Evolutionary conservation across 2,797 vertebrate genomes (phyloP), one percentile per base, ranked within the genome.

Genomic region (Sebastes trivittatus): DNA sequence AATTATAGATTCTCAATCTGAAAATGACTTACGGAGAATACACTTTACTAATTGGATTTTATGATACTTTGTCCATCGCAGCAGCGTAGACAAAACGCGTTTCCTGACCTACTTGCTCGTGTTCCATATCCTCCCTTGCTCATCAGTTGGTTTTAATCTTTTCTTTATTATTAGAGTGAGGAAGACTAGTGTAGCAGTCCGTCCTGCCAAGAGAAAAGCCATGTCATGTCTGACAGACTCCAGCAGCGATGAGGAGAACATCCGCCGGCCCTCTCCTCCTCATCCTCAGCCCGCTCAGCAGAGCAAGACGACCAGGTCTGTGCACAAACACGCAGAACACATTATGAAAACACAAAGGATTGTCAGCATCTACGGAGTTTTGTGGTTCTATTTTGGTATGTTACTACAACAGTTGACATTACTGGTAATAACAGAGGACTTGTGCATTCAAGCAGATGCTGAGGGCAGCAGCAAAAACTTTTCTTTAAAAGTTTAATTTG

Each of bases 201-300:
- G 6, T 20, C 30, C 27, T 63, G 58, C 27, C 49, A 83, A 67
- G 71, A 85, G 55, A 63, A 83, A 67, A 70, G 71, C 23, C 4
- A 3, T 2, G 5, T 7, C 9, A 10, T 46, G 3, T 54, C 11
- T 77, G 61, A 34, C 4, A 5, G 27, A 74, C 14, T 79, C 11
- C 60, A 88, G 69, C 72, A 79, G 69, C 18, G 72, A 87, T 61
- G 83, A 87, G 38, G 83, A 79, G 69, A 79, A 77, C 59, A 72
- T 74, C 25, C 11, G 32, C 36, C 7, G n/a, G 4, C 34, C 23
- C 5, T 61, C 34, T 60, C 22, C 38, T 67, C 52, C n/a, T 1
- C 0, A 5, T 60, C 61, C 30, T 64, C 70, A 5, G 22, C 30
- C 27, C 0, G 3, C 62, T 75, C 63, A 61, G 34, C 66, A 65